A percentile compares a stretch with the other conserved stretches of the same genome.
phyloP scores from a whole-genome alignment of 2,888 invertebrate genomes.

The Teinopalpus imperialis region DNA sequence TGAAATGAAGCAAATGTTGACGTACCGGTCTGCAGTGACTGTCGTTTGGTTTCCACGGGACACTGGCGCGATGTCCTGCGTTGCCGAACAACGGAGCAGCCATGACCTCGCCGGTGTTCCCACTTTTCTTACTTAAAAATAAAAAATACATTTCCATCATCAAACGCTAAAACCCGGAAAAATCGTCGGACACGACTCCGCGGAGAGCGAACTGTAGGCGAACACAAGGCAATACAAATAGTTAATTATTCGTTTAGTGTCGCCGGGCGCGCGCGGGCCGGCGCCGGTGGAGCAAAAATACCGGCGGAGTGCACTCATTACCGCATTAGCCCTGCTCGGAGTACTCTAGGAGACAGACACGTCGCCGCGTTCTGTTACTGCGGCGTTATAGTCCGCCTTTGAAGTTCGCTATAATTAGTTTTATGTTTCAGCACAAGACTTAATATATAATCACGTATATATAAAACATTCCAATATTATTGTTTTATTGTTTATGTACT shows the following conservation, averaged over 20 bases:
- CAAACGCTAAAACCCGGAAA: slow-evolving; percentile 2
- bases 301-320: slow-evolving; percentile 55
- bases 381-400: background rate
- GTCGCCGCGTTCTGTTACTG: slow-evolving; percentile 1
- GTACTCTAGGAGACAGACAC: slow-evolving; percentile 35
- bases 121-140: too few relatives aligned
- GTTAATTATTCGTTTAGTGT: slow-evolving; percentile 28
- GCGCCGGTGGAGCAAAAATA: slow-evolving; percentile 53
- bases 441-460: too few relatives aligned
- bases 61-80: too few relatives aligned
- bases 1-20: too few relatives aligned
- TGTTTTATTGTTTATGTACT: too few relatives aligned
- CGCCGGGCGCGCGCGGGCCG: slow-evolving; percentile 30
- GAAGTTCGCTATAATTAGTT: background rate
- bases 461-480: too few relatives aligned
- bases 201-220: background rate
- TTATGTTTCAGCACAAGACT: background rate
- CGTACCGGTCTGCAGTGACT: too few relatives aligned
- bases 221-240: slow-evolving; percentile 27
- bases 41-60: too few relatives aligned
- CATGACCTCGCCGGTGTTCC: too few relatives aligned
- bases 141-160: slow-evolving; percentile 18
- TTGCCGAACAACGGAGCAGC: too few relatives aligned
- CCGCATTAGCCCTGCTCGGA: slow-evolving; percentile 48
- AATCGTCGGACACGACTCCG: slow-evolving; percentile 6